A percentile compares a stretch with the other conserved stretches of the same genome.
Conservation (phyloP, 2,113 vertebrate species). For the Cairina moschata region DNA sequence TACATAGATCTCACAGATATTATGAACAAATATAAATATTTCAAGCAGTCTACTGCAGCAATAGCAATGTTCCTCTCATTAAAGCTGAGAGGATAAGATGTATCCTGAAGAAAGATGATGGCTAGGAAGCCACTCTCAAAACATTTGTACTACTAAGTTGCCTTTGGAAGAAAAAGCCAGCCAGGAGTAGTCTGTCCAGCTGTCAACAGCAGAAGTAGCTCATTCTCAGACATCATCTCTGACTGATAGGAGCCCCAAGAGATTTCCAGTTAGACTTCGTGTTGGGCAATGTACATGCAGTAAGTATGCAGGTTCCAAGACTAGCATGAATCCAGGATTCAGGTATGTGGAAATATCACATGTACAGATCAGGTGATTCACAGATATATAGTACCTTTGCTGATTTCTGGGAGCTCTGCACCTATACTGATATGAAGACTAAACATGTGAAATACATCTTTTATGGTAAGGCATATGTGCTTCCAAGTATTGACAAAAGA, state of each 20-base stretch:
- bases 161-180: background rate
- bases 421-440: background rate
- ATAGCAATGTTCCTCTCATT: background rate
- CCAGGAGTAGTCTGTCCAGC: background rate
- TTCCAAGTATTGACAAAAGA: background rate
- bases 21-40: background rate
- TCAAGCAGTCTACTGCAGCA: background rate
- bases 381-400: background rate
- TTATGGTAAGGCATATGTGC: background rate
- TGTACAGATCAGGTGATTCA: background rate
- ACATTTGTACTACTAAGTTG: background rate
- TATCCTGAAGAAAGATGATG: background rate
- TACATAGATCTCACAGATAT: background rate
- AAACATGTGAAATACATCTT: background rate
- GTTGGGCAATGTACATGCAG: accelerated
- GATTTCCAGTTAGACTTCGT: background rate
- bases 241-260: background rate
- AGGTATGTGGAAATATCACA: background rate
- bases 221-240: background rate
- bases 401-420: background rate
- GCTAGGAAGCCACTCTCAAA: background rate
- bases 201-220: background rate
- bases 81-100: background rate
- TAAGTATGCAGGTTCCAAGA: background rate
- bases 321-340: background rate